A percentile compares a stretch with the other conserved stretches of the same genome.
These are phyloP conservation scores for Amniataba percoides DNA, from an alignment of 2,797 vertebrate species.

Conservation along the genomic window DNA sequence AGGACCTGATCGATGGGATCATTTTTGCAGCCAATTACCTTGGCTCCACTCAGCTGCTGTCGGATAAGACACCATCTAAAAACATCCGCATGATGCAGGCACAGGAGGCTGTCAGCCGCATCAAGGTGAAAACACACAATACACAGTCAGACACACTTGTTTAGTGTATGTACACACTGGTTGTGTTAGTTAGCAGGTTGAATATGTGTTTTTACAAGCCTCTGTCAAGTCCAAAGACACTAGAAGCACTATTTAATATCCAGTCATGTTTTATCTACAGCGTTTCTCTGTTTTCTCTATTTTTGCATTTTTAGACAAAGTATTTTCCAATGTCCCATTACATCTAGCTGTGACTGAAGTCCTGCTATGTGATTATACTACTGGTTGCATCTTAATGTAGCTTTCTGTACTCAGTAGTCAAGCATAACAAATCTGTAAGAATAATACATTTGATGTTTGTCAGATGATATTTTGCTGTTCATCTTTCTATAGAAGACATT, in stretches of 20 bases:
- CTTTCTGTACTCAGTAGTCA: no score
- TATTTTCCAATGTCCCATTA: neutral
- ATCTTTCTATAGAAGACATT: no score
- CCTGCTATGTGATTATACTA: neutral
- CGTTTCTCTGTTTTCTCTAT: neutral
- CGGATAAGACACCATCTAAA: slow-evolving; percentile 97
- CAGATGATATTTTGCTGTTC: neutral
- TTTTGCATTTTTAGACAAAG: neutral
- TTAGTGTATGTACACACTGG: neutral
- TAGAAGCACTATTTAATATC: neutral
- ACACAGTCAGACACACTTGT: slow-evolving; percentile 16
- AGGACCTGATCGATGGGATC: slow-evolving; percentile 97
- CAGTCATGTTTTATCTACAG: neutral
- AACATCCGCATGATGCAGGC: slow-evolving; percentile 99
- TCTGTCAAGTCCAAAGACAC: slow-evolving; percentile 1
- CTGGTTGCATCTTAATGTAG: no score
- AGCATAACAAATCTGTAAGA: neutral
- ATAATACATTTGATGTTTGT: neutral
- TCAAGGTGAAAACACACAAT: slow-evolving; percentile 88
- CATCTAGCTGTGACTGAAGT: neutral
- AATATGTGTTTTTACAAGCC: neutral
- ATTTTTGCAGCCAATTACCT: slow-evolving; percentile 98
- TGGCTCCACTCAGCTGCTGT: slow-evolving; percentile 96
- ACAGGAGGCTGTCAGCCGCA: slow-evolving; percentile 96
- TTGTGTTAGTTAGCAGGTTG: neutral